Percentiles rank a stretch among this genome's conserved stretches.
Conservation (phyloP, 2,888 invertebrate genomes). For the Globia sparganii region DNA sequence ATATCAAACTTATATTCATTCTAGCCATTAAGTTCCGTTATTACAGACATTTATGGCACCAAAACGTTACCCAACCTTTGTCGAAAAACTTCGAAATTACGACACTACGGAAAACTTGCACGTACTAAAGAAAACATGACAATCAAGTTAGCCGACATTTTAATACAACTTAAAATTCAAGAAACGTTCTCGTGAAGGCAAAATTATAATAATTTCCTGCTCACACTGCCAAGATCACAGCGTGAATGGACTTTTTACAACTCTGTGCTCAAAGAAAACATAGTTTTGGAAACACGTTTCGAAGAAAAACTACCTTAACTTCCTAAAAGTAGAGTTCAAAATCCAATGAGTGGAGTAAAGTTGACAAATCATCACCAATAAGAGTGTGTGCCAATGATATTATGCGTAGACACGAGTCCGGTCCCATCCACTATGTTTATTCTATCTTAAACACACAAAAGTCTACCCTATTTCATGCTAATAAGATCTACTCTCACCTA, state of each 20-base stretch:
- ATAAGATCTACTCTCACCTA: constrained; percentile 59
- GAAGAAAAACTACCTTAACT: constrained; percentile 54
- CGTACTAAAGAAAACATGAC: constrained; percentile 57
- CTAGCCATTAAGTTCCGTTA: constrained; percentile 1
- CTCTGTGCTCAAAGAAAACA: constrained; percentile 78
- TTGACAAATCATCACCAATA: constrained; percentile 88
- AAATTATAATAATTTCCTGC: constrained; percentile 68
- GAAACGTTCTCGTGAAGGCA: constrained; percentile 58
- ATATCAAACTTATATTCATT: background rate
- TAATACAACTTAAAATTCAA: constrained; percentile 66
- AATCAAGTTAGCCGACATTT: constrained; percentile 53
- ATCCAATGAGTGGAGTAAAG: constrained; percentile 69
- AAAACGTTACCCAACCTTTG: constrained; percentile 29
- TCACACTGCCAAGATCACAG: constrained; percentile 74
- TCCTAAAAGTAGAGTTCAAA: constrained; percentile 60
- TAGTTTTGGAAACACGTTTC: constrained; percentile 49
- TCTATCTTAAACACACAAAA: constrained; percentile 51
- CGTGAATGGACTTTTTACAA: constrained; percentile 81
- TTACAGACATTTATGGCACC: constrained; percentile 17
- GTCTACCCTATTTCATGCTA: constrained; percentile 45
- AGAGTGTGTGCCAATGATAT: constrained; percentile 86
- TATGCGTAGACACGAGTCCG: constrained; percentile 88
- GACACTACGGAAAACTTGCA: constrained; percentile 49
- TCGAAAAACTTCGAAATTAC: constrained; percentile 46
- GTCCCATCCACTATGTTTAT: constrained; percentile 71